phyloP scores from a whole-genome alignment of 2,888 invertebrate genomes.

The Hedychridium roseum region DNA sequence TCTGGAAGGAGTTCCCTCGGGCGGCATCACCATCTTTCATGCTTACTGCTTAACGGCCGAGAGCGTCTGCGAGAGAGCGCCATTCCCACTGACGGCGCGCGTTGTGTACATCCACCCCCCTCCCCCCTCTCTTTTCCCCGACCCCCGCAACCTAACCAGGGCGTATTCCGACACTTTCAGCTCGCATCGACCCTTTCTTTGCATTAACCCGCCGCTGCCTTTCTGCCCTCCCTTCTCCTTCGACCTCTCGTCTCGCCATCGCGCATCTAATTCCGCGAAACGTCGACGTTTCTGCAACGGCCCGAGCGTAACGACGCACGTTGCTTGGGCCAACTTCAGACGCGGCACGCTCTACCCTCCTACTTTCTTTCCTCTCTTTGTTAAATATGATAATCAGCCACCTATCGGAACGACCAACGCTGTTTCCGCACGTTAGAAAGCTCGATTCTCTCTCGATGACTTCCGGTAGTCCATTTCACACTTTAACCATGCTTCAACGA shows the following conservation, averaged over 20 bases:
- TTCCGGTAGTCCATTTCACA: too few species aligned
- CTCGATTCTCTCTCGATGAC: too few species aligned
- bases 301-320: not conserved
- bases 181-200: conserved; percentile 39
- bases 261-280: conserved; percentile 21
- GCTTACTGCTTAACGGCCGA: conserved; percentile 55
- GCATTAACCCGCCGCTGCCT: conserved; percentile 25
- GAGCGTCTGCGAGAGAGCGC: conserved; percentile 35
- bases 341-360: not conserved
- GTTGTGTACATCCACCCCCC: conserved; percentile 36
- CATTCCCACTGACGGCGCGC: conserved; percentile 21
- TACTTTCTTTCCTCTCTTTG: not conserved
- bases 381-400: too few species aligned
- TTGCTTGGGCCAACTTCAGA: conserved; percentile 4
- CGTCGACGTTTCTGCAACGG: conserved; percentile 4
- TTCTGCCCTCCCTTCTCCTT: not conserved
- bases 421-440: too few species aligned
- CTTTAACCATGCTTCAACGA: too few species aligned
- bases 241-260: conserved; percentile 8
- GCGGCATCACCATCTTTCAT: conserved; percentile 59
- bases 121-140: conserved; percentile 1
- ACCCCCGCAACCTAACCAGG: conserved; percentile 3
- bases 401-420: too few species aligned
- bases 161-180: conserved; percentile 32
- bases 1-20: conserved; percentile 53